Evolutionary conservation across 2,113 vertebrate genomes (phyloP), one percentile per base, ranked within the genome.

Genomic region (Platichthys stellatus): DNA sequence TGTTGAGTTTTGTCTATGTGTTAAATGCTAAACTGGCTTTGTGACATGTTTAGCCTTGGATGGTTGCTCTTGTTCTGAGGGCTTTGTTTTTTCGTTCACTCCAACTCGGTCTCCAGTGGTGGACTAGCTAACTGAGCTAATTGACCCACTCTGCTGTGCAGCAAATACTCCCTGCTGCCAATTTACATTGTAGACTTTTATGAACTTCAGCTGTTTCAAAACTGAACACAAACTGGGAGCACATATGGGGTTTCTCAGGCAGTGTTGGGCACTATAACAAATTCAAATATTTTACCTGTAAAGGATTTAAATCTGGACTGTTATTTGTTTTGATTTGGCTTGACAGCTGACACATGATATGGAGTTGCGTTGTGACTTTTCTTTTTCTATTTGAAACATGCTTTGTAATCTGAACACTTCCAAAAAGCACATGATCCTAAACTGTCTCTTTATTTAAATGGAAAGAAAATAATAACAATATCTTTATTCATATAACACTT

Each of bases 141-240:
- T 56, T 62, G 6, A 57, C 10, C 38, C 4, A 40, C 14, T 45
- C 18, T 67, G n/a, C n/a, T n/a, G 15, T 28, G 10, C 45, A 20
- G 61, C 28, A 78, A 62, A 62, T 43, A 54, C 53, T 8, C 14
- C 13, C 15, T 62, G 38, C 68, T 45, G 26, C 10, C 21, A 49
- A 9, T 49, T 60, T 23, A 47, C 23, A 11, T 2, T 24, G 20
- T 26, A 47, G 23, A 10, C 17, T 53, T 65, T 68, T 17, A n/a
- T 64, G 23, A 69, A 76, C 58, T 3, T 67, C 4, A 31, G 31
- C 14, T 53, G 4, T 53, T 66, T 31, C 20, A 13, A 63, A 72
- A 28, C 43, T 31, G 6, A 60, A 45, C 26, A 51, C n/a, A 53
- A 73, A 67, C 24, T 40, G 26, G 59, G 26, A 80, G 26, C 20